Base-by-base conservation (phyloP, 2,113 vertebrate genomes). In the Varanus salvator region DNA sequence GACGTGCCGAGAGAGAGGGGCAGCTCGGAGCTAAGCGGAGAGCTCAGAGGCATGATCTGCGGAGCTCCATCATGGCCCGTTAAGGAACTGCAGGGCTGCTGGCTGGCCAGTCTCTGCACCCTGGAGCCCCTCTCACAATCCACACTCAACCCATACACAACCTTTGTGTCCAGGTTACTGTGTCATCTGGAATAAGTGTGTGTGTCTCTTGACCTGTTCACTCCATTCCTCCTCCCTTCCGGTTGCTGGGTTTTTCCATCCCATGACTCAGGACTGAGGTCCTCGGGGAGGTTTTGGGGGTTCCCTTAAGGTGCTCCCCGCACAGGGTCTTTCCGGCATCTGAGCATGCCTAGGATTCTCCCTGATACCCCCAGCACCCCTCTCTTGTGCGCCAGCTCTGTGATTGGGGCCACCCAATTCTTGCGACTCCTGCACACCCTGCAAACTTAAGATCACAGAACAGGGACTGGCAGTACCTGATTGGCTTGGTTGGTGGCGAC, bases 401-500 rank as follows among this genome's bases (percentile, higher is more conserved):
- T 60, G 57, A 60, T 71, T 71, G 27, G 27, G 68, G 68, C 25
- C 9, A 25, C 9, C 6, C 31, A 71, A 29, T 29, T 8, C 6
- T 11, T 6, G 68, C 34, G 12, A 19, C 72, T 75, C 31, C 11
- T 4, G 12, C n/a, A 34, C 19, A 15, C 12, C 19, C 27, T 34
- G n/a, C n/a, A 34, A 75, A 75, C 48, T 8, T 38, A 76, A 25
- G 75, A 48, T 1, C 2, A 2, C 4, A 5, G n/a, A 21, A 34
- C 89, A 93, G 31, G 80, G 92, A 93, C 87, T 89, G 2, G 91
- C 89, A 76, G 52, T 96, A 98, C 97, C 97, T 97, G 97, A 71
- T 97, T 97, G 44, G 97, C 96, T 89, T 98, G 98, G 95, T 93
- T 98, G 60, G 97, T 94, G 68, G 97, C 95, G 88, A 96, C 96